phyloP scores from a whole-genome alignment of 2,888 invertebrate species.

The Chaitophorus viminalis region DNA sequence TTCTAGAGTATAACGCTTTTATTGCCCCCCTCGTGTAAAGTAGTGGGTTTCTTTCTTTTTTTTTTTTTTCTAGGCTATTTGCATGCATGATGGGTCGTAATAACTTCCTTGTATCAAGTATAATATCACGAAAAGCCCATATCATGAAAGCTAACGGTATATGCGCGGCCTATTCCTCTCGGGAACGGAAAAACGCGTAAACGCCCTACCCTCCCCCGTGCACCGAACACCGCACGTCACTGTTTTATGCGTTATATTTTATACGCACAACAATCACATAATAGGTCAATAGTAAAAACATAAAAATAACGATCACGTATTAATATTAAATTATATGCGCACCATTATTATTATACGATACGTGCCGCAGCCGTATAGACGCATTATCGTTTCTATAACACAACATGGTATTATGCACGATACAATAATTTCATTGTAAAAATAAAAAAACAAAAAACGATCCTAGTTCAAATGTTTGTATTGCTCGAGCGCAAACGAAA shows the following conservation, averaged over 20 bases:
- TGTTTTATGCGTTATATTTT: background rate
- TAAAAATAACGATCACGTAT: background rate
- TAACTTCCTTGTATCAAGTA: slow-evolving; percentile 18
- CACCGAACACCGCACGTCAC: no score
- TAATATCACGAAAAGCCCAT: slow-evolving; percentile 25
- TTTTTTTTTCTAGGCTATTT: background rate
- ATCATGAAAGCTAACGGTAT: slow-evolving; percentile 18
- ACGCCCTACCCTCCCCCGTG: background rate
- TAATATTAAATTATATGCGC: background rate
- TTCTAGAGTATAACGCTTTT: background rate
- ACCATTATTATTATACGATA: background rate
- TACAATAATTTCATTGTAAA: no score
- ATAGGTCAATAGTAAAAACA: background rate
- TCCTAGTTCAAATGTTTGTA: no score
- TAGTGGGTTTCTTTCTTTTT: no score
- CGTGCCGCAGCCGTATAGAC: no score
- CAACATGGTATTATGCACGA: no score
- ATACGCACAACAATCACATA: background rate
- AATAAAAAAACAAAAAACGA: no score
- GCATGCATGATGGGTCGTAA: slow-evolving; percentile 1
- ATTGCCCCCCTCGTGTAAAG: slow-evolving; percentile 10
- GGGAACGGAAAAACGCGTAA: background rate
- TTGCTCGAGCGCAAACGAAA: no score
- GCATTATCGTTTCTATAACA: no score
- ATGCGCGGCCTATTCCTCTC: background rate